Percentiles rank a stretch among this genome's conserved stretches.
Evolutionary conservation across 2,888 invertebrate species (phyloP).

Genomic region (Danaus chrysippus): DNA sequence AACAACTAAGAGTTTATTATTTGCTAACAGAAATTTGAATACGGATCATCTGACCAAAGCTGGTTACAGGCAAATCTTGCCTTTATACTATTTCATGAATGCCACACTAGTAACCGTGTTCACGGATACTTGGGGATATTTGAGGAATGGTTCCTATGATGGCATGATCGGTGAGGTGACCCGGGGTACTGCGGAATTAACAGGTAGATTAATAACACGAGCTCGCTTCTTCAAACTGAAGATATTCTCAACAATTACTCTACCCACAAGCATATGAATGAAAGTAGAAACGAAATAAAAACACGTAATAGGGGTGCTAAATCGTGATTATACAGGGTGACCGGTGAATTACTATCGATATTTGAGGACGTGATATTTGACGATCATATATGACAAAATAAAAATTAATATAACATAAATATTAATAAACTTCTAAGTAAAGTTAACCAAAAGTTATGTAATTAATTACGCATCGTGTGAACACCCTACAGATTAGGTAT

Average conservation of each 20-base stretch:
- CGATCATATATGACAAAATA: too few relatives aligned
- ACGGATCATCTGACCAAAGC: constrained; percentile 37
- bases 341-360: too few relatives aligned
- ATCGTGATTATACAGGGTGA: too few relatives aligned
- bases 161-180: constrained; percentile 55
- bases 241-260: too few relatives aligned
- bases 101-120: constrained; percentile 43
- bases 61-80: constrained; percentile 40
- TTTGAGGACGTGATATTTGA: too few relatives aligned
- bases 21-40: neutral
- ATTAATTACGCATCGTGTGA: too few relatives aligned
- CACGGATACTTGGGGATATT: constrained; percentile 55
- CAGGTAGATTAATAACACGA: constrained; percentile 20
- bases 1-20: neutral
- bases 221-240: neutral
- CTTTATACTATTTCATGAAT: constrained; percentile 53
- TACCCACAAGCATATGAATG: neutral
- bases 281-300: neutral
- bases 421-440: too few relatives aligned
- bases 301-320: neutral
- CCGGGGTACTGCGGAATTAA: constrained; percentile 51
- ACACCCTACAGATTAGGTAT: too few relatives aligned
- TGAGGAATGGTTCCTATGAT: constrained; percentile 51
- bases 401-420: too few relatives aligned
- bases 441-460: too few relatives aligned